These are phyloP conservation scores for Gryon sp. DNA, from an alignment of 1,140 invertebrate genomes.

Conservation along the genomic window DNA sequence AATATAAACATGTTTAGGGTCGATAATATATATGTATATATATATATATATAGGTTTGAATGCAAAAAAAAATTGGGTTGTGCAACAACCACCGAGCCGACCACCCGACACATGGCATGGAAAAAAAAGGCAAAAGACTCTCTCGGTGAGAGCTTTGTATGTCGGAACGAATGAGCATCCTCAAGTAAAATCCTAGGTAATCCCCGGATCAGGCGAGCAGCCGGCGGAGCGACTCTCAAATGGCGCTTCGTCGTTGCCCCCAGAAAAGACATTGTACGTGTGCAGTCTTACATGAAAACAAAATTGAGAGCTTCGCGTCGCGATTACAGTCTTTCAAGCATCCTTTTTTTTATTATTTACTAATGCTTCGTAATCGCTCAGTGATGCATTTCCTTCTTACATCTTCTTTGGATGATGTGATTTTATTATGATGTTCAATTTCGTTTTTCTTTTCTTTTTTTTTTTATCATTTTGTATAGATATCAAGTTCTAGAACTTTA, in stretches of 20 bases:
- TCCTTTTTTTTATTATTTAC: conserved; percentile 12
- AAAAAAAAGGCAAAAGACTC: conserved; percentile 64
- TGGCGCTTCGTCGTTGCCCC: conserved; percentile 11
- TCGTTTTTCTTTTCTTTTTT: too few relatives aligned
- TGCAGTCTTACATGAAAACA: conserved; percentile 47
- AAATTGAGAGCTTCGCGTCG: conserved; percentile 29
- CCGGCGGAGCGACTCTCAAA: conserved; percentile 29
- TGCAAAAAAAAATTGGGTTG: conserved; percentile 23
- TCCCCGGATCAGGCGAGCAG: conserved; percentile 60
- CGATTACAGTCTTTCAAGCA: conserved; percentile 7
- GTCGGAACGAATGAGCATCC: conserved; percentile 75
- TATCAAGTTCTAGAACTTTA: too few relatives aligned
- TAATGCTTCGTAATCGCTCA: conserved; percentile 21
- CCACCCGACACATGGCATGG: conserved; percentile 55
- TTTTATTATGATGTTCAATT: not conserved
- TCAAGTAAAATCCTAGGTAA: conserved; percentile 75
- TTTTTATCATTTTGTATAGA: too few relatives aligned
- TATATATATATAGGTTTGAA: conserved; percentile 35
- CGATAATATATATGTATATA: too few relatives aligned
- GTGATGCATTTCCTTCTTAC: conserved; percentile 1
- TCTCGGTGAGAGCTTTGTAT: conserved; percentile 74
- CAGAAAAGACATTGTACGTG: conserved; percentile 37
- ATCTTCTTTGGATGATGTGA: not conserved
- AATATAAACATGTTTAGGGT: conserved; percentile 57
- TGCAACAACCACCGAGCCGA: conserved; percentile 42